phyloP scores from a whole-genome alignment of 2,888 invertebrate species.

The Pelosia muscerda region DNA sequence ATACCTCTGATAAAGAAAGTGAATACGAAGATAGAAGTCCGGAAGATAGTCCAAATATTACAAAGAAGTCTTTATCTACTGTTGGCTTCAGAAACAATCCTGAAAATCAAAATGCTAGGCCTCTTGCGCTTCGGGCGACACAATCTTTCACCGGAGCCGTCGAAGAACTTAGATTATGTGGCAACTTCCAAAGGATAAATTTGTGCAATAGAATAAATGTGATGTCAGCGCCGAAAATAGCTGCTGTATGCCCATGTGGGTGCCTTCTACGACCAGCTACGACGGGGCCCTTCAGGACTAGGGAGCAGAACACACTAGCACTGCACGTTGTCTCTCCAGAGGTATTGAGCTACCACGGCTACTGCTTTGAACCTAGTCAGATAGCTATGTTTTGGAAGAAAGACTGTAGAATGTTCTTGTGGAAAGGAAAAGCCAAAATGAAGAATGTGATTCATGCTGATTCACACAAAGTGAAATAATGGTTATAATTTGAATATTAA shows the following conservation, averaged over 20 bases:
- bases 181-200: constrained; percentile 75
- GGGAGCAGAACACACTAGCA: constrained; percentile 77
- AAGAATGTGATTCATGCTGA: constrained; percentile 68
- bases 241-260: constrained; percentile 79
- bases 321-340: constrained; percentile 84
- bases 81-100: constrained; percentile 74
- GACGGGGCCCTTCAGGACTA: constrained; percentile 75
- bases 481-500: constrained; percentile 32
- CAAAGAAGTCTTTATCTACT: constrained; percentile 79
- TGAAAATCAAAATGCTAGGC: constrained; percentile 73
- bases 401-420: constrained; percentile 90
- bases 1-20: constrained; percentile 79
- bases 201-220: constrained; percentile 70
- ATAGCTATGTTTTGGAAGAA: constrained; percentile 90
- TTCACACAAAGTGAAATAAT: constrained; percentile 58
- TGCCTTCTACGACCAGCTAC: constrained; percentile 73
- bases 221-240: constrained; percentile 63
- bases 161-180: constrained; percentile 74
- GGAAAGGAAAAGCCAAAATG: constrained; percentile 78
- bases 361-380: constrained; percentile 84
- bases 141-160: constrained; percentile 80
- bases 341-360: constrained; percentile 85
- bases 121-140: constrained; percentile 76
- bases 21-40: constrained; percentile 75
- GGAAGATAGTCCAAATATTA: constrained; percentile 72